Base-by-base conservation (phyloP, 1,140 invertebrate species). In the Zaprionus nigranus region DNA sequence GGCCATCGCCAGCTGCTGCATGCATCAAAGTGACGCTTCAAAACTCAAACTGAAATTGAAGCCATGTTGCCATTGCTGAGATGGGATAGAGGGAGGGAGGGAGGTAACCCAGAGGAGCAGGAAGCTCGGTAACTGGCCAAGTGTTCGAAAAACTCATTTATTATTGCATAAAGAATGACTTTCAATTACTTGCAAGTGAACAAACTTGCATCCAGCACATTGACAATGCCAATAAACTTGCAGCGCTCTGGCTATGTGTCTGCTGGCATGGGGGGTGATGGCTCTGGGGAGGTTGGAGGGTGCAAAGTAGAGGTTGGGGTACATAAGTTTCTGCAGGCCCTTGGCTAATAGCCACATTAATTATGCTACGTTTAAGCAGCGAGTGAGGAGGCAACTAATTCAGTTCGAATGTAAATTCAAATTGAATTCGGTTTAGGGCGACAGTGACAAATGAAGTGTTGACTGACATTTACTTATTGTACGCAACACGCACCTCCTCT, bases 121-220 rank as follows among this genome's bases (percentile, higher is more conserved):
- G 6, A 7, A 28, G 26, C 22, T 26, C 24, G 13, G 26, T 56
- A 24, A 34, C 24, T 84, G 74, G 79, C 81, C 81, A 81, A 88
- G 85, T 90, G 85, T 84, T 78, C 81, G 75, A 90, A 75, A 90
- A 88, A 85, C 78, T 84, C 84, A 88, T 88, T 88, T 88, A 88
- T 88, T 88, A 88, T 90, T 85, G 85, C 84, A 88, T 88, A 88
- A 88, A 88, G 85, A 90, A 88, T 88, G 84, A 88, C 84, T 88
- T 90, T 85, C 85, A 88, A 88, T 88, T 88, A 88, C 79, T 88
- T 90, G 84, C 84, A 90, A 88, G 85, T 88, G 84, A 88, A 90
- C 84, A 88, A 88, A 90, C 84, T 88, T 90, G 84, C 84, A 84
- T 81, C 84, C 85, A 88, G 85, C 85, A 82, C 84, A 88, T 88